These are phyloP conservation scores for Rhincodon typus DNA, from an alignment of 2,797 vertebrate genomes.

Conservation along the genomic window DNA sequence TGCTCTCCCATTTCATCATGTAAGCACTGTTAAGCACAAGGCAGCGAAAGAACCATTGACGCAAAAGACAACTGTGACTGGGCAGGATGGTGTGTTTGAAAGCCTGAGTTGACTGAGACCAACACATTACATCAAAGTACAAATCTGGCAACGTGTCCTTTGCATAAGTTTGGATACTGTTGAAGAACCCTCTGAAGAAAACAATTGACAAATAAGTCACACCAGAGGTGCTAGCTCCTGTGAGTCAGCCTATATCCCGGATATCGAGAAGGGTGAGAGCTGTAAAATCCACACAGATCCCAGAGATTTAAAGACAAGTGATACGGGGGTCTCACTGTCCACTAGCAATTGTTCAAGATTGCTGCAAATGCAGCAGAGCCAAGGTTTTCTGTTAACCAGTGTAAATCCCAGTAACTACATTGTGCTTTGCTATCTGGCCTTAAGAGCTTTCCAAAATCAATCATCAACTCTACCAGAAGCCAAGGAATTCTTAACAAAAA, in stretches of 20 bases:
- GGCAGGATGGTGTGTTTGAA: background rate
- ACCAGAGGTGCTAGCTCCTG: background rate
- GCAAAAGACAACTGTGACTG: background rate
- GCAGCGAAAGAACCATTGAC: background rate
- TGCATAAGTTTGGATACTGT: background rate
- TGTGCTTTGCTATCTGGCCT: background rate
- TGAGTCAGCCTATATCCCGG: background rate
- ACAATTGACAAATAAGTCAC: background rate
- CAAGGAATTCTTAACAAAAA: background rate
- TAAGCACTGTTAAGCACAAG: background rate
- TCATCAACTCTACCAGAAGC: background rate
- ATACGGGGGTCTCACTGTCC: background rate
- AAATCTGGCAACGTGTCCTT: background rate
- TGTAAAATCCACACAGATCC: background rate
- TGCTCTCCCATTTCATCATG: background rate
- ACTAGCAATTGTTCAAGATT: background rate
- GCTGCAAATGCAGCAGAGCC: background rate
- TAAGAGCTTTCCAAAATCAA: background rate
- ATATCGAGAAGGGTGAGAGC: background rate
- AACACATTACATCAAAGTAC: background rate
- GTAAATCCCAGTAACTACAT: background rate
- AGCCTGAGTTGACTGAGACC: background rate
- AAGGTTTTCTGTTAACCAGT: background rate
- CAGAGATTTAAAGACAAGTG: background rate
- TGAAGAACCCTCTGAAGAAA: background rate